phyloP scores from a whole-genome alignment of 2,797 vertebrate species.

The Arnoldichthys spilopterus region DNA sequence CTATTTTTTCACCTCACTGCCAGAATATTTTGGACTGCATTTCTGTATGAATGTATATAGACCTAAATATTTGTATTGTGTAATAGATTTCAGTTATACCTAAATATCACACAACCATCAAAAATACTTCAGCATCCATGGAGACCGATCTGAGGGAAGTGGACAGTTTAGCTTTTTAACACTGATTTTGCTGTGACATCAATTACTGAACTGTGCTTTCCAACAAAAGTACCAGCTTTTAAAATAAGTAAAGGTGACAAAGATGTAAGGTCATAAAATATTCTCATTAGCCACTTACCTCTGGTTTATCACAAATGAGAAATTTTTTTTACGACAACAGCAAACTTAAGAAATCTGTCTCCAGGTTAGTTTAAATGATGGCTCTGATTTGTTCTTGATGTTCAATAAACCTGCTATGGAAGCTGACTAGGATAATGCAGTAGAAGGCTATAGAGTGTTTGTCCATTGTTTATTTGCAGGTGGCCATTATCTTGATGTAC shows the following conservation, averaged over 20 bases:
- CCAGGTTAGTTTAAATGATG: background rate
- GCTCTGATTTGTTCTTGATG: background rate
- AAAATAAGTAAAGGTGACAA: background rate
- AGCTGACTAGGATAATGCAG: background rate
- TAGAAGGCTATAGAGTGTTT: background rate
- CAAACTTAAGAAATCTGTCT: background rate
- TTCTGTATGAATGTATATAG: background rate
- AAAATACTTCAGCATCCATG: background rate
- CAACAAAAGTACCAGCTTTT: background rate
- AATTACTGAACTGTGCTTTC: background rate
- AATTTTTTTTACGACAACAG: background rate
- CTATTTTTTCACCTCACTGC: background rate
- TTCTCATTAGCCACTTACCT: background rate
- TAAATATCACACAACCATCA: background rate
- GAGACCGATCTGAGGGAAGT: background rate
- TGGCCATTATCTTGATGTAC: conserved; percentile 84
- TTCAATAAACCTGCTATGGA: background rate
- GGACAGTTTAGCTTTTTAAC: background rate
- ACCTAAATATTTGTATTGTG: background rate
- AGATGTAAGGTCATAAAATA: background rate
- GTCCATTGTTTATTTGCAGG: conserved; percentile 64
- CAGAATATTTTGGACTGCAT: background rate
- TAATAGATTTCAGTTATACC: background rate
- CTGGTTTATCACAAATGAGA: background rate
- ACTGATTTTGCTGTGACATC: background rate